These are phyloP conservation scores for Epinephelus moara DNA, from an alignment of 2,113 vertebrate genomes.

Conservation along the genomic window DNA sequence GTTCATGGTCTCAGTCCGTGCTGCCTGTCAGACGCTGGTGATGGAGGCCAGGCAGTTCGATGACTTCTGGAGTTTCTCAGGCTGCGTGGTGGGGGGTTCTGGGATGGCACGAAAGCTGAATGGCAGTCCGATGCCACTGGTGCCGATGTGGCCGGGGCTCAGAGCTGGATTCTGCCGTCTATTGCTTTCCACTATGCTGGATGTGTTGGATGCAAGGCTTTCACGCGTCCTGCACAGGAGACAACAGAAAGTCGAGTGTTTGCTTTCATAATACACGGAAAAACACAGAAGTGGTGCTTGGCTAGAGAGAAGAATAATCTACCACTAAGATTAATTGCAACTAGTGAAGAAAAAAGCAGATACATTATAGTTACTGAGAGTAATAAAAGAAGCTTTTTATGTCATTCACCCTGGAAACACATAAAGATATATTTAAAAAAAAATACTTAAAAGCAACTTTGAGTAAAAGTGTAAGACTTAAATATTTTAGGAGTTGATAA, in stretches of 20 bases:
- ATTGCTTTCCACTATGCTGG: conserved; percentile 99
- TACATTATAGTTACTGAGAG: not conserved
- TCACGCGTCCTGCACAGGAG: conserved; percentile 91
- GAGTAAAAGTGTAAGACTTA: too few species aligned
- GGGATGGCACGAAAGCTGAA: conserved; percentile 94
- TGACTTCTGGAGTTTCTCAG: conserved; percentile 98
- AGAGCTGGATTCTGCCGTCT: conserved; percentile 95
- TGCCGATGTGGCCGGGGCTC: conserved; percentile 94
- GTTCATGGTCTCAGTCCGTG: conserved; percentile 57
- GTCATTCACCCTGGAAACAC: too few species aligned
- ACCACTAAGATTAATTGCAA: conserved; percentile 1
- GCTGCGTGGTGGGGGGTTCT: conserved; percentile 90
- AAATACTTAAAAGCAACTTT: too few species aligned
- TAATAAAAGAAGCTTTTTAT: not conserved
- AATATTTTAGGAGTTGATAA: too few species aligned
- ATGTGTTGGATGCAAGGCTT: conserved; percentile 99
- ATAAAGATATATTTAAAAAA: too few species aligned
- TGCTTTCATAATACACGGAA: not conserved
- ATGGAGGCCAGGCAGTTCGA: conserved; percentile 99
- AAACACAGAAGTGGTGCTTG: not conserved
- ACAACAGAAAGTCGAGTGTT: conserved; percentile 12
- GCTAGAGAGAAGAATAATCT: not conserved
- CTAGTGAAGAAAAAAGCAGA: not conserved
- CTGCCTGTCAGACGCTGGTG: conserved; percentile 95
- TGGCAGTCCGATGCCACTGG: conserved; percentile 86